Conservation (phyloP, 2,797 vertebrate genomes). For the Astyanax mexicanus region DNA sequence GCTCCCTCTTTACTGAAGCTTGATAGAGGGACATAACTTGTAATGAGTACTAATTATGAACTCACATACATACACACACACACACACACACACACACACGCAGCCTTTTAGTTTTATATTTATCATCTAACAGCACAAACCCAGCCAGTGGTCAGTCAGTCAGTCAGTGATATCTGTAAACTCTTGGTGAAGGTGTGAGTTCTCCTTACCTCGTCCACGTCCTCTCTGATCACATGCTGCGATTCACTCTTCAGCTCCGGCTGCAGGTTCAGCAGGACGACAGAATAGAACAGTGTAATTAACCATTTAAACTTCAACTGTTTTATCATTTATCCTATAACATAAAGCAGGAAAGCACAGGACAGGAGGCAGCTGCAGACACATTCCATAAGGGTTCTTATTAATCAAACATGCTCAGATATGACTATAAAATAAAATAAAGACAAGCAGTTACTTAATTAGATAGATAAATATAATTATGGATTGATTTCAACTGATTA, state of each 20-base stretch:
- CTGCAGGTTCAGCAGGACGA: neutral
- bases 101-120: neutral
- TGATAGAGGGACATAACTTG: neutral
- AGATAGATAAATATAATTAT: too few relatives aligned
- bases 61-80: conserved; percentile 20
- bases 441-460: too few relatives aligned
- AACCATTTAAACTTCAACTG: too few relatives aligned
- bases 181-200: neutral
- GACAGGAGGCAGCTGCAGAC: too few relatives aligned
- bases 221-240: neutral
- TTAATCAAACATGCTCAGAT: too few relatives aligned
- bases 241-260: neutral
- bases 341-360: too few relatives aligned
- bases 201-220: neutral
- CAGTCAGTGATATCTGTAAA: neutral
- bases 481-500: too few relatives aligned
- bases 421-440: neutral
- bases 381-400: too few relatives aligned
- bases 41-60: neutral
- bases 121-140: neutral
- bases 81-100: conserved; percentile 6
- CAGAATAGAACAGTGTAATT: neutral
- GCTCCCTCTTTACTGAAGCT: neutral
- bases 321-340: too few relatives aligned
- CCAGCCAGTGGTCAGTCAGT: neutral